phyloP scores from a whole-genome alignment of 1,140 invertebrate genomes.

The Hyphantria cunea region DNA sequence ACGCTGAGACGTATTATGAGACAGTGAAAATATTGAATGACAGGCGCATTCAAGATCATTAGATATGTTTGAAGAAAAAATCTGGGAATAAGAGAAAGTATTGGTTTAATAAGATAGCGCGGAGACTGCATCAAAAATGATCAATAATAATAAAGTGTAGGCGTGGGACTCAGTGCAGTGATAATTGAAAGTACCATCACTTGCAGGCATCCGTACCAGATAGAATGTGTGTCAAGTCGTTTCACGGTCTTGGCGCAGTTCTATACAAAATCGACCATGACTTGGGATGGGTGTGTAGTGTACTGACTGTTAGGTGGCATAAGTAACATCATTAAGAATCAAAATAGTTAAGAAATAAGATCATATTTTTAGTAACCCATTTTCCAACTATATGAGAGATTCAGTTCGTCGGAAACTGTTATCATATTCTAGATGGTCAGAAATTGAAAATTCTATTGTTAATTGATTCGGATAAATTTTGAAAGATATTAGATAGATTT shows the following conservation, averaged over 20 bases:
- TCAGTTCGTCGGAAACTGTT: too few species aligned
- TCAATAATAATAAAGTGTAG: conserved; percentile 53
- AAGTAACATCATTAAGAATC: too few species aligned
- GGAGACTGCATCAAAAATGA: conserved; percentile 64
- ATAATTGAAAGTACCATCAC: conserved; percentile 77
- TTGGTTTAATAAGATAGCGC: conserved; percentile 52
- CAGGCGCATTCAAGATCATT: conserved; percentile 58
- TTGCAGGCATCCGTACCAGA: conserved; percentile 61
- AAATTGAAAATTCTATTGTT: too few species aligned
- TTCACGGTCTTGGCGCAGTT: conserved; percentile 65
- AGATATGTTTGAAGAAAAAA: conserved; percentile 58
- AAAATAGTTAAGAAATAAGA: too few species aligned
- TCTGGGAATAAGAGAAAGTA: conserved; percentile 71
- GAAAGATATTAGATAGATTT: too few species aligned
- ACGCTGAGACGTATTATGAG: conserved; percentile 56
- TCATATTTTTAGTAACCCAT: too few species aligned
- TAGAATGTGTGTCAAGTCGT: conserved; percentile 71
- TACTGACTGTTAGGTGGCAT: conserved; percentile 35
- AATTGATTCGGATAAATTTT: too few species aligned
- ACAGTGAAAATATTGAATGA: conserved; percentile 69
- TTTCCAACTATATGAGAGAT: too few species aligned
- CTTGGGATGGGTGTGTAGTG: conserved; percentile 53
- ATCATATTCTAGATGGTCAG: too few species aligned
- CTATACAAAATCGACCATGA: conserved; percentile 54
- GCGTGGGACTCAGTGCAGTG: conserved; percentile 56